Conservation (phyloP, 2,113 vertebrate species). For the Sebastes schlegelii region DNA sequence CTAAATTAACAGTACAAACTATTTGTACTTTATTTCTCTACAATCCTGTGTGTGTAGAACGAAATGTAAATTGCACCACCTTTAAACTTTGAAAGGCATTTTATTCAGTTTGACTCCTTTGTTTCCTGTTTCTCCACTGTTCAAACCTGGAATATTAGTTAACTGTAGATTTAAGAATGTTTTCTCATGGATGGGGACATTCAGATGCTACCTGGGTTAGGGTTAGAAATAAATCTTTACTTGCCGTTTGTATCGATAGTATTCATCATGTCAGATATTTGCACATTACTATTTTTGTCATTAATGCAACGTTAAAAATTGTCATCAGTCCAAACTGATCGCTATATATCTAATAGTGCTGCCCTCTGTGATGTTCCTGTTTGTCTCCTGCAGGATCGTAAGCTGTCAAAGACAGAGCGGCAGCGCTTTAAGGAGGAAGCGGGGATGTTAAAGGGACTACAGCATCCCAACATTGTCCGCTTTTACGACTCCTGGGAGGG, state of each 20-base stretch:
- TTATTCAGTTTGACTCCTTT: not conserved
- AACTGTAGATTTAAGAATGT: not conserved
- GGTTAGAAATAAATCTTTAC: not conserved
- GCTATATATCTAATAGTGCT: not conserved
- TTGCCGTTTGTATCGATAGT: not conserved
- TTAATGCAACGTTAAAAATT: not conserved
- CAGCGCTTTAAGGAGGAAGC: slow-evolving; percentile 99
- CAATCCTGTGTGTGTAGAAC: not conserved
- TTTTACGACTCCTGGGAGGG: slow-evolving; percentile 99
- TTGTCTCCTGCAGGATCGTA: slow-evolving; percentile 89
- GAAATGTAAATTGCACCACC: not conserved
- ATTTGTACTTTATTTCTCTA: not conserved
- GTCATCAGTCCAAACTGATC: not conserved
- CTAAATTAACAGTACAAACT: not conserved
- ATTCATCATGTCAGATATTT: not conserved
- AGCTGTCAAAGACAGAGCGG: slow-evolving; percentile 94
- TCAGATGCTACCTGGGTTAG: not conserved
- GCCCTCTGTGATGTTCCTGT: slow-evolving; percentile 17
- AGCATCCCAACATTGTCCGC: slow-evolving; percentile 98
- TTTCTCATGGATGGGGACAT: not conserved
- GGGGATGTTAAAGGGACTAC: slow-evolving; percentile 97
- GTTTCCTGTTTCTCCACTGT: not conserved
- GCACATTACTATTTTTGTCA: not conserved
- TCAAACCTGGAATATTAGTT: not conserved
- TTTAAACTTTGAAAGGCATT: not conserved